Evolutionary conservation across 2,888 invertebrate genomes (phyloP).

Genomic region (Tetragonisca angustula): DNA sequence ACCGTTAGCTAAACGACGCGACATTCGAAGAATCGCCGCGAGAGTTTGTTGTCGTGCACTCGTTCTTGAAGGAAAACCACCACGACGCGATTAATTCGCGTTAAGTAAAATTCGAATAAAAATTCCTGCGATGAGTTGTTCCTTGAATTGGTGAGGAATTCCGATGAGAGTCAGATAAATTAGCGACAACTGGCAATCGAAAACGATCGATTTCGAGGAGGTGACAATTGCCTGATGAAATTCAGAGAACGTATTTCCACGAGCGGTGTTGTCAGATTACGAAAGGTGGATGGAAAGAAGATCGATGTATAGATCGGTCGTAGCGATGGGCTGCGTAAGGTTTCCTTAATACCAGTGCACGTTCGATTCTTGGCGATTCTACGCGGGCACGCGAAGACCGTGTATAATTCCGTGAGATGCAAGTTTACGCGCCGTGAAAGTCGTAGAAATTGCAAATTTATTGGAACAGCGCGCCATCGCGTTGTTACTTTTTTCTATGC

Average conservation of each 20-base stretch:
- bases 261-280: not conserved
- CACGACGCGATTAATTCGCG: not conserved
- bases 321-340: conserved; percentile 53
- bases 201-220: not conserved
- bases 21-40: conserved; percentile 8
- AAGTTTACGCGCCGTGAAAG: not conserved
- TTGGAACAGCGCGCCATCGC: not conserved
- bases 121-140: not conserved
- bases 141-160: not conserved
- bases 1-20: conserved; percentile 41
- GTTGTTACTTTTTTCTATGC: not conserved
- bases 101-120: not conserved
- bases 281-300: not conserved
- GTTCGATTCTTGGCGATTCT: conserved; percentile 4
- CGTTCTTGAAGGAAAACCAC: not conserved
- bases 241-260: not conserved
- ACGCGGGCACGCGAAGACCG: not conserved
- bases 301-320: conserved; percentile 29
- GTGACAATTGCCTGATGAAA: conserved; percentile 16
- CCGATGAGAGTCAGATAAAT: no score
- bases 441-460: not conserved
- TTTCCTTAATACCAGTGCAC: conserved; percentile 48
- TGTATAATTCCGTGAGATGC: not conserved
- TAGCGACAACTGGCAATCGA: not conserved
- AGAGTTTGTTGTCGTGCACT: not conserved